These are phyloP conservation scores for Amyelois transitella DNA, from an alignment of 1,140 invertebrate genomes.

Conservation along the genomic window DNA sequence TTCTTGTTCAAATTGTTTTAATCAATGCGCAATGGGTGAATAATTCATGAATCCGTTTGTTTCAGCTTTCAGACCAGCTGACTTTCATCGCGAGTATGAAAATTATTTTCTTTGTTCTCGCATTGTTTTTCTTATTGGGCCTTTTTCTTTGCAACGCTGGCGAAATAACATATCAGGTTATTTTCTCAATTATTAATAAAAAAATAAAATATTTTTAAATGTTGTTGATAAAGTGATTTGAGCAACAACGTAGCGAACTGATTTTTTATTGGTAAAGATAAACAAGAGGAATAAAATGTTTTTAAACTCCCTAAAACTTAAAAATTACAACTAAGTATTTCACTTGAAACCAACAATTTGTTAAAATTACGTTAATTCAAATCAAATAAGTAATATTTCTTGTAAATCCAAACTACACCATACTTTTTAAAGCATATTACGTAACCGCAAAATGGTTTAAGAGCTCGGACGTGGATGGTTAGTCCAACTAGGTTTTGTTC, in stretches of 20 bases:
- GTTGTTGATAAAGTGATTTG: no score
- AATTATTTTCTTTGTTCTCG: conserved; percentile 42
- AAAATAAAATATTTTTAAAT: no score
- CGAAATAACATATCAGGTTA: conserved; percentile 56
- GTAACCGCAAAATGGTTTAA: neutral
- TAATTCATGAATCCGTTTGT: conserved; percentile 13
- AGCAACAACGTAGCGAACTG: no score
- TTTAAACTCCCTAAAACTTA: no score
- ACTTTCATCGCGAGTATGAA: conserved; percentile 38
- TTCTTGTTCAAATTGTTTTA: neutral
- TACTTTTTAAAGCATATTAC: neutral
- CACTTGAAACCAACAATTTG: neutral
- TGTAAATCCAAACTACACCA: neutral
- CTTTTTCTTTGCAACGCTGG: conserved; percentile 53
- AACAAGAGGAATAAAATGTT: no score
- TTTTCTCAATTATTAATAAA: no score
- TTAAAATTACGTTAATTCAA: neutral
- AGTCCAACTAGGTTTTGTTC: neutral
- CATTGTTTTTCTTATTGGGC: conserved; percentile 44
- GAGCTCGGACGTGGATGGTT: neutral
- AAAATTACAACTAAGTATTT: no score
- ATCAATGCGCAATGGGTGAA: conserved; percentile 5
- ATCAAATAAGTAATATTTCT: neutral
- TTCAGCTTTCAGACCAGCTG: conserved; percentile 44
- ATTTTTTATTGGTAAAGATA: no score